Conservation (phyloP, 2,113 vertebrate species). For the Melanerpes aurifrons region DNA sequence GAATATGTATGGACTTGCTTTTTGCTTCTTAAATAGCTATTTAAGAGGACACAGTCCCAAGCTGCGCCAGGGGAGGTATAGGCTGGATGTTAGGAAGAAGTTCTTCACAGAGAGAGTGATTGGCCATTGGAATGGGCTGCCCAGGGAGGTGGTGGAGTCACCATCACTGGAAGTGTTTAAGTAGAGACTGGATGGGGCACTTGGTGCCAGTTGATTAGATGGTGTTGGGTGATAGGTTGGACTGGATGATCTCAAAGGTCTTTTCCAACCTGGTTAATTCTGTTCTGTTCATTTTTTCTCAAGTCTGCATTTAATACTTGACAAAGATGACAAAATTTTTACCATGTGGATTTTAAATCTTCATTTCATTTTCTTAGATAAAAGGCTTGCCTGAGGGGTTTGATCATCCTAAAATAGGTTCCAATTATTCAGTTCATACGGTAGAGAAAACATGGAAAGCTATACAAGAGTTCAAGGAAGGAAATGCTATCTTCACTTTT, state of each 20-base stretch:
- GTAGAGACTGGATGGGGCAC: too few species aligned
- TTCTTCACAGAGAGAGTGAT: too few species aligned
- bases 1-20: background rate
- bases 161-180: too few species aligned
- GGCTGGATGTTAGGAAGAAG: too few species aligned
- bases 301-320: constrained; percentile 73
- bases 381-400: constrained; percentile 96
- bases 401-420: constrained; percentile 89
- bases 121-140: too few species aligned
- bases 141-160: too few species aligned
- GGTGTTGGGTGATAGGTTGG: too few species aligned
- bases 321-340: background rate
- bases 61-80: too few species aligned
- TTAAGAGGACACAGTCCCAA: constrained; percentile 20
- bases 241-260: too few species aligned
- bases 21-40: background rate
- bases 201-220: too few species aligned
- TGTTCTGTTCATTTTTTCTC: constrained; percentile 26
- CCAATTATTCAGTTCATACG: constrained; percentile 90
- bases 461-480: constrained; percentile 90
- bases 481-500: constrained; percentile 93
- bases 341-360: background rate
- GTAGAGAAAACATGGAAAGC: constrained; percentile 97
- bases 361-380: constrained; percentile 80
- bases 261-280: too few species aligned